A percentile compares a stretch with the other conserved stretches of the same genome.
These are phyloP conservation scores for Bellardia bayeri DNA, from an alignment of 2,888 invertebrate genomes.

Conservation along the genomic window DNA sequence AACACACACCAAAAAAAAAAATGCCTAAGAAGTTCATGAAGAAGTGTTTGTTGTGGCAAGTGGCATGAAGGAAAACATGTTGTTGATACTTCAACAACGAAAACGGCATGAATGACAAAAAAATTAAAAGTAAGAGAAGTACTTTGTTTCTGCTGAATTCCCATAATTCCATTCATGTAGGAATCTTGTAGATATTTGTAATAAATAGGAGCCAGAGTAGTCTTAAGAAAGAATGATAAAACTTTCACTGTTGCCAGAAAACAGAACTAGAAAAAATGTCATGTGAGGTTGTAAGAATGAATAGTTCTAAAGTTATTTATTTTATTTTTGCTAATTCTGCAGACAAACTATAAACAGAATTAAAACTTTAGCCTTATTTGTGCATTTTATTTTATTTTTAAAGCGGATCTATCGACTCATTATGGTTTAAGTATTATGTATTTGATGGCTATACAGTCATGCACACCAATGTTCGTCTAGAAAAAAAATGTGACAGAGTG, in stretches of 20 bases:
- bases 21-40: conserved; percentile 44
- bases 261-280: neutral
- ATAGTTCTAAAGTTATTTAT: conserved; percentile 22
- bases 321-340: neutral
- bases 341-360: conserved; percentile 17
- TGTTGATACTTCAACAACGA: conserved; percentile 40
- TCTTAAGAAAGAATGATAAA: neutral
- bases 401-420: conserved; percentile 31
- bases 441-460: neutral
- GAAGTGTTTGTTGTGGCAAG: conserved; percentile 41
- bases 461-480: conserved; percentile 20
- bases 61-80: conserved; percentile 10
- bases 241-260: conserved; percentile 37
- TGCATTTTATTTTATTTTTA: neutral
- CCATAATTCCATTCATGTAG: neutral
- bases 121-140: conserved; percentile 14
- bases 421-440: neutral
- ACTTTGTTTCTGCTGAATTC: neutral
- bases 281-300: neutral
- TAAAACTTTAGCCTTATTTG: conserved; percentile 25
- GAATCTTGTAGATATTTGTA: too few species aligned
- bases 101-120: conserved; percentile 21
- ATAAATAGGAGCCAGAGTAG: neutral
- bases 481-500: neutral
- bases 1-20: neutral